Conservation (phyloP, 2,888 invertebrate species). For the Acrobasis repandana region DNA sequence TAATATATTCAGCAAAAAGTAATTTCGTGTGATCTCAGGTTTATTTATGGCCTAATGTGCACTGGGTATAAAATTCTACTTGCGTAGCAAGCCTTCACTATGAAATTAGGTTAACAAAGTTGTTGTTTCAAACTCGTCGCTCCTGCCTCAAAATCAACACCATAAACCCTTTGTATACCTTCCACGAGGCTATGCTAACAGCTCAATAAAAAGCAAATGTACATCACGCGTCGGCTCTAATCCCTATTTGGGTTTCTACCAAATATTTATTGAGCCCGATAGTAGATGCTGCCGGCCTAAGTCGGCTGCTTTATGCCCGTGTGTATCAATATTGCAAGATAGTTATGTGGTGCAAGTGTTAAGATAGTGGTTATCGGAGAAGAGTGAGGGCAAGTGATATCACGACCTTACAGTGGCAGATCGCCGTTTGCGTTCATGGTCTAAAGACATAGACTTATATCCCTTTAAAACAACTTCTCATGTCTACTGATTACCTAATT, state of each 20-base stretch:
- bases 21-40: no score
- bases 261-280: slow-evolving; percentile 55
- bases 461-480: no score
- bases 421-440: no score
- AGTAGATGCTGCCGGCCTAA: slow-evolving; percentile 50
- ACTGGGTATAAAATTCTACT: no score
- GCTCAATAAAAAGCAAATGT: slow-evolving; percentile 27
- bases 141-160: not conserved
- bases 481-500: no score
- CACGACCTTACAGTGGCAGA: no score
- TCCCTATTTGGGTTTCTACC: slow-evolving; percentile 46
- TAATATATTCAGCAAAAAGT: no score
- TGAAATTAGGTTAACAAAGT: no score
- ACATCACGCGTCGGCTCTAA: slow-evolving; percentile 33
- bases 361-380: slow-evolving; percentile 25
- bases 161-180: not conserved
- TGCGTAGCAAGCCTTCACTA: no score
- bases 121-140: no score
- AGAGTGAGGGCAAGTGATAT: not conserved
- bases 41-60: no score
- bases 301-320: slow-evolving; percentile 53
- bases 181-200: slow-evolving; percentile 7
- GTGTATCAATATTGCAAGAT: slow-evolving; percentile 67
- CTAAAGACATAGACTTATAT: no score
- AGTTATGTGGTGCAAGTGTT: slow-evolving; percentile 37